Evolutionary conservation across 2,797 vertebrate genomes (phyloP).

Genomic region (Sebastes cheni): DNA sequence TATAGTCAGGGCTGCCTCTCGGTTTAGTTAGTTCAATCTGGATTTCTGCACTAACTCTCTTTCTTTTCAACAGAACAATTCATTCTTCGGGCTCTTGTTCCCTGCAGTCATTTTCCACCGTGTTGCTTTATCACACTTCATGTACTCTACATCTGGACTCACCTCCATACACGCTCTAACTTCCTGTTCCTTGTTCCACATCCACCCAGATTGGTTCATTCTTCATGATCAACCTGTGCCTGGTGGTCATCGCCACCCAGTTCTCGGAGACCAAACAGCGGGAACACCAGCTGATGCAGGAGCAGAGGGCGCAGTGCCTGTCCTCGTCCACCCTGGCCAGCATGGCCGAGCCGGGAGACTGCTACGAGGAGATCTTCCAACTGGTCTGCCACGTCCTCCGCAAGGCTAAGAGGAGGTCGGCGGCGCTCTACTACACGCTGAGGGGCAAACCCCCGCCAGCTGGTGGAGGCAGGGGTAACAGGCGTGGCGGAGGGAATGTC

Average conservation of each 20-base stretch:
- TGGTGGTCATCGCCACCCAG: slow-evolving; percentile 97
- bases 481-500: slow-evolving; percentile 48
- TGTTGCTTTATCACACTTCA: background rate
- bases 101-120: slow-evolving; percentile 1
- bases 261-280: slow-evolving; percentile 98
- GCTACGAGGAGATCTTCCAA: slow-evolving; percentile 98
- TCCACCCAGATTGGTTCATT: slow-evolving; percentile 92
- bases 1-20: background rate
- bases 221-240: slow-evolving; percentile 99
- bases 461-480: slow-evolving; percentile 64
- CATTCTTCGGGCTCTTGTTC: background rate
- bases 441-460: slow-evolving; percentile 78
- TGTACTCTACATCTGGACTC: background rate
- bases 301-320: slow-evolving; percentile 91
- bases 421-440: slow-evolving; percentile 91
- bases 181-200: background rate
- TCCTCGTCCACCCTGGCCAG: slow-evolving; percentile 96
- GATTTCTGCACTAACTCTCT: background rate
- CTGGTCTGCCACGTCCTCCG: slow-evolving; percentile 94
- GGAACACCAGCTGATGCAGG: slow-evolving; percentile 98
- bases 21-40: background rate
- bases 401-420: slow-evolving; percentile 92
- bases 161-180: background rate
- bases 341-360: slow-evolving; percentile 94
- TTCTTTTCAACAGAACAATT: background rate